Evolutionary conservation across 2,888 invertebrate genomes (phyloP).

Genomic region (Pteria penguin): DNA sequence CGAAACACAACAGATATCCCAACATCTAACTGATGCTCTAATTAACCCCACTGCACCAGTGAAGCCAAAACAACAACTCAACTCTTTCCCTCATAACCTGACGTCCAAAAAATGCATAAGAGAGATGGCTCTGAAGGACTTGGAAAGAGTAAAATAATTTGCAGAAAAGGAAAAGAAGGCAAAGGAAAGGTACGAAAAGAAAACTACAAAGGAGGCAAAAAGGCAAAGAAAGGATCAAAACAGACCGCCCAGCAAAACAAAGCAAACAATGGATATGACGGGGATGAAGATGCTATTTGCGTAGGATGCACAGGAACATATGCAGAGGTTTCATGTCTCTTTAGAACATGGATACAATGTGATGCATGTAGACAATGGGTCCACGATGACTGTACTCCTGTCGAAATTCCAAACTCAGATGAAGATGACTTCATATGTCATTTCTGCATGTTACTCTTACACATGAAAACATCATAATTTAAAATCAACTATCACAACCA

Average conservation of each 20-base stretch:
- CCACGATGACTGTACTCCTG: not conserved
- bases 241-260: too few species aligned
- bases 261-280: too few species aligned
- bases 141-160: constrained; percentile 26
- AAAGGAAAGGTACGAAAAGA: not conserved
- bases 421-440: too few species aligned
- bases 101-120: constrained; percentile 33
- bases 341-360: not conserved
- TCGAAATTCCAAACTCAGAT: too few species aligned
- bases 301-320: too few species aligned
- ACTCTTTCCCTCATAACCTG: constrained; percentile 35
- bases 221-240: too few species aligned
- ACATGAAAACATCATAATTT: too few species aligned
- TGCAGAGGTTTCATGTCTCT: too few species aligned
- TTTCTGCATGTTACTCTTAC: too few species aligned
- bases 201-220: too few species aligned
- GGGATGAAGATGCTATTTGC: too few species aligned
- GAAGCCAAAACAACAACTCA: not conserved
- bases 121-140: constrained; percentile 24
- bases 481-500: too few species aligned
- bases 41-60: constrained; percentile 5
- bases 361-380: not conserved
- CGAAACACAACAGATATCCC: not conserved
- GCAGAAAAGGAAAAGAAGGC: constrained; percentile 21
- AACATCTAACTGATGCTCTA: constrained; percentile 15